phyloP scores from a whole-genome alignment of 2,113 vertebrate species.

The Telmatochromis sp. region DNA sequence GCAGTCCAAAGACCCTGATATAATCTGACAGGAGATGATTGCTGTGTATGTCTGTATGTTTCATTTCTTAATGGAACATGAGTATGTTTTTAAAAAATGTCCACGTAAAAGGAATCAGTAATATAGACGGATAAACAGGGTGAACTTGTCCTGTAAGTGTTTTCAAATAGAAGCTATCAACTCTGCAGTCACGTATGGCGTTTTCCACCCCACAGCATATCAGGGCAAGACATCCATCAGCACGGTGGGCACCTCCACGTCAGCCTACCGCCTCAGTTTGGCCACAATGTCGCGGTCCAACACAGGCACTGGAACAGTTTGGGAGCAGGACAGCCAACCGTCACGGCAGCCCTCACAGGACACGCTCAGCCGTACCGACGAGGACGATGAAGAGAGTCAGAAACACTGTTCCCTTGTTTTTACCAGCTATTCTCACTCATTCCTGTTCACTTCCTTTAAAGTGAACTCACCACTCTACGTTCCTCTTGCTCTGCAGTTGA shows the following conservation, averaged over 20 bases:
- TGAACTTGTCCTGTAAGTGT: not conserved
- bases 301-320: constrained; percentile 93
- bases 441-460: not conserved
- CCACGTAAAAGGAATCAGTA: not conserved
- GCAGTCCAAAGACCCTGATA: not conserved
- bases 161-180: not conserved
- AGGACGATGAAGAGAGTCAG: constrained; percentile 98
- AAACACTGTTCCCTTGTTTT: not conserved
- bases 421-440: not conserved
- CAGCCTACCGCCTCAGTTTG: constrained; percentile 92
- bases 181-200: not conserved
- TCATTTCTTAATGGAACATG: not conserved
- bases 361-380: constrained; percentile 91
- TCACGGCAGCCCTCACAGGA: constrained; percentile 97
- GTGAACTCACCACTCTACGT: not conserved
- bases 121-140: not conserved
- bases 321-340: constrained; percentile 97
- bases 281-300: constrained; percentile 99
- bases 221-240: constrained; percentile 98
- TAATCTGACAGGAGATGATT: not conserved
- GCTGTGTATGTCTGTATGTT: not conserved
- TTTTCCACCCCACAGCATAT: constrained; percentile 73
- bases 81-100: not conserved
- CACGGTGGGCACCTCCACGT: constrained; percentile 93
- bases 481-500: constrained; percentile 75